Percentiles rank a stretch among this genome's conserved stretches.
Evolutionary conservation across 1,140 invertebrate genomes (phyloP).

Genomic region (Lanistes nyassanus): DNA sequence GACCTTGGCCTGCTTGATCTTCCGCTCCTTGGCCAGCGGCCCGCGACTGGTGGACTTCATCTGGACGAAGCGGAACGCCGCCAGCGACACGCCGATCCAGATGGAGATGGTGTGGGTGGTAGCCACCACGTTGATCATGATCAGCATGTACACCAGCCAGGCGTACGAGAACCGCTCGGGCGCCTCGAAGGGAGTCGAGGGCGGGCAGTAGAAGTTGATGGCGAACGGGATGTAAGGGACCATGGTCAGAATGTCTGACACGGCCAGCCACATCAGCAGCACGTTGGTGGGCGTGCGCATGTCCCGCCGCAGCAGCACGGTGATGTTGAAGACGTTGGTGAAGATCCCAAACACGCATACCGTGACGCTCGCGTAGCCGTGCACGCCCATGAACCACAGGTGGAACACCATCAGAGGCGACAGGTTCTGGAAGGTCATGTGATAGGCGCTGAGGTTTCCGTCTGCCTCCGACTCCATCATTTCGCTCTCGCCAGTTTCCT

Average conservation of each 20-base stretch:
- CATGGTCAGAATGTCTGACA: conserved; percentile 89
- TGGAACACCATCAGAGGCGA: conserved; percentile 49
- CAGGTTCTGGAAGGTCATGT: background rate
- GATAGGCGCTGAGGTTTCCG: background rate
- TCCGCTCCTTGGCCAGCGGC: conserved; percentile 79
- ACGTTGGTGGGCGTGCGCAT: conserved; percentile 84
- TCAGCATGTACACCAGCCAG: conserved; percentile 58
- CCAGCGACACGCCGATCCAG: conserved; percentile 89
- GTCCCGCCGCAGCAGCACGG: conserved; percentile 86
- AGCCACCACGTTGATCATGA: conserved; percentile 74
- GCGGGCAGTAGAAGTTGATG: conserved; percentile 72
- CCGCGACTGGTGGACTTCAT: conserved; percentile 75
- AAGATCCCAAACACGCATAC: conserved; percentile 89
- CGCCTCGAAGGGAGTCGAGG: conserved; percentile 35
- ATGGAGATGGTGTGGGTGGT: conserved; percentile 94
- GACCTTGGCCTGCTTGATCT: conserved; percentile 71
- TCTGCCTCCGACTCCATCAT: background rate
- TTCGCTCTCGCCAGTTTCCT: background rate
- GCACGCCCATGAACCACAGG: conserved; percentile 68
- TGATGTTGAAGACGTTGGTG: conserved; percentile 89
- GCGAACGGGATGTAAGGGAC: conserved; percentile 87
- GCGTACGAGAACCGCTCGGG: conserved; percentile 49
- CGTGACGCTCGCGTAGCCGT: conserved; percentile 77
- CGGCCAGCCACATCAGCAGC: conserved; percentile 84
- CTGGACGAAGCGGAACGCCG: conserved; percentile 77